These are phyloP conservation scores for Porites australiensis DNA, from an alignment of 64 coral and sea anemone species.

Conservation along the genomic window DNA sequence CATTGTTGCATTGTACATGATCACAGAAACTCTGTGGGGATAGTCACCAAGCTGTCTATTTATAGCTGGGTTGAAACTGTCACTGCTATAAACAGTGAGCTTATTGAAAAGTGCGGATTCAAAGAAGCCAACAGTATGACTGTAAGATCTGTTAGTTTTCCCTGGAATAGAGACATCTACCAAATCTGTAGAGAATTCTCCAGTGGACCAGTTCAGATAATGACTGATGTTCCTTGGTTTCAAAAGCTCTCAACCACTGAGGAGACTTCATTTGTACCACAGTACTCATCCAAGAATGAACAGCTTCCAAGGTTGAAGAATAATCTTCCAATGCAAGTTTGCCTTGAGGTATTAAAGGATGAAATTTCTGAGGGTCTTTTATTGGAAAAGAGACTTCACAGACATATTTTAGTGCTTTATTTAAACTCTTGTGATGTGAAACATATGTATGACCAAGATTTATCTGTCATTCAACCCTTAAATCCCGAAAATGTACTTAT, in stretches of 20 bases:
- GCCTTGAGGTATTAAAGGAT: constrained; percentile 33
- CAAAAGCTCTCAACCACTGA: constrained; percentile 9
- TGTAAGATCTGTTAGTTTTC: neutral
- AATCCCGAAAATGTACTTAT: no score
- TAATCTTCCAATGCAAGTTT: constrained; percentile 29
- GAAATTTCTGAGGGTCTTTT: constrained; percentile 45
- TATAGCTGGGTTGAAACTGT: constrained; percentile 61
- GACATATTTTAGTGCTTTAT: constrained; percentile 50
- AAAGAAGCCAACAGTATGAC: neutral
- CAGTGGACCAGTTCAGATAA: constrained; percentile 51
- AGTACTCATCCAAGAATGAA: neutral
- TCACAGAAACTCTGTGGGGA: constrained; percentile 29
- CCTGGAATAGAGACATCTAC: constrained; percentile 57
- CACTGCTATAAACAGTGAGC: constrained; percentile 45
- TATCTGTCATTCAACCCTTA: no score
- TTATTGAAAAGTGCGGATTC: constrained; percentile 33
- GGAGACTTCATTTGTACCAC: neutral
- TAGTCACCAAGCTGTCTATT: constrained; percentile 40
- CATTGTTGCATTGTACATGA: constrained; percentile 58
- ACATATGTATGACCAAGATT: neutral
- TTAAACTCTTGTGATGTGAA: constrained; percentile 36
- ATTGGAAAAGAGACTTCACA: constrained; percentile 10
- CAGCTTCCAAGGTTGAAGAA: constrained; percentile 13
- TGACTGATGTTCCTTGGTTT: constrained; percentile 59
- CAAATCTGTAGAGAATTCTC: constrained; percentile 39